Evolutionary conservation across 1,140 invertebrate genomes (phyloP).

Genomic region (Bombus cullumanus): DNA sequence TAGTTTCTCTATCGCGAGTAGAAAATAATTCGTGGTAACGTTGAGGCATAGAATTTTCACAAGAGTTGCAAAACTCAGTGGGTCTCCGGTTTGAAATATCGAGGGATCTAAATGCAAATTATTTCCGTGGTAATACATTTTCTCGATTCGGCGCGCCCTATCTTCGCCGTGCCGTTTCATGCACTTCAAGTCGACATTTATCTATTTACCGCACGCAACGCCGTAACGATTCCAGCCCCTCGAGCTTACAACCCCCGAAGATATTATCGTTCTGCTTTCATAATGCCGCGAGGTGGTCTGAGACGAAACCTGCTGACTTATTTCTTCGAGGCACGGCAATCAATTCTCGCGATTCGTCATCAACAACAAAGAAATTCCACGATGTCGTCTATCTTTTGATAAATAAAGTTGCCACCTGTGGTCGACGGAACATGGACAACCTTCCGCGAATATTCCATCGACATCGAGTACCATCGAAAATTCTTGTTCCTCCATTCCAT

Average conservation of each 20-base stretch:
- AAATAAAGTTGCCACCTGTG: too few relatives aligned
- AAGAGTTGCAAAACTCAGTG: not conserved
- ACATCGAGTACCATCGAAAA: not conserved
- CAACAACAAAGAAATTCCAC: not conserved
- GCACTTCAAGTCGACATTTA: conserved; percentile 49
- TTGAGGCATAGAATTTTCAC: conserved; percentile 11
- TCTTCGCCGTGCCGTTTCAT: conserved; percentile 40
- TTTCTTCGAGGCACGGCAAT: conserved; percentile 2
- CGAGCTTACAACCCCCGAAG: conserved; percentile 4
- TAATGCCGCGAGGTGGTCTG: conserved; percentile 13
- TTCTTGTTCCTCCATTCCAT: not conserved
- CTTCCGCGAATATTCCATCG: not conserved
- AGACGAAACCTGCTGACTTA: conserved; percentile 30
- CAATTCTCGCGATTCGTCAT: not conserved
- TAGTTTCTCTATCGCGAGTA: too few relatives aligned
- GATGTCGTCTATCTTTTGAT: not conserved
- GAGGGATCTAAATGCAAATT: conserved; percentile 52
- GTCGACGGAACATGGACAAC: not conserved
- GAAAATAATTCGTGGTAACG: not conserved
- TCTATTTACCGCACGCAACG: conserved; percentile 51
- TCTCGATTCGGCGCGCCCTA: conserved; percentile 38
- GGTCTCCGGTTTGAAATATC: not conserved
- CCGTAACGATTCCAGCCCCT: conserved; percentile 24
- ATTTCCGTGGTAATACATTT: conserved; percentile 51
- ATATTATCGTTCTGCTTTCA: conserved; percentile 39